Conservation (phyloP, 1,140 invertebrate species). For the Rhopalosiphum maidis region DNA sequence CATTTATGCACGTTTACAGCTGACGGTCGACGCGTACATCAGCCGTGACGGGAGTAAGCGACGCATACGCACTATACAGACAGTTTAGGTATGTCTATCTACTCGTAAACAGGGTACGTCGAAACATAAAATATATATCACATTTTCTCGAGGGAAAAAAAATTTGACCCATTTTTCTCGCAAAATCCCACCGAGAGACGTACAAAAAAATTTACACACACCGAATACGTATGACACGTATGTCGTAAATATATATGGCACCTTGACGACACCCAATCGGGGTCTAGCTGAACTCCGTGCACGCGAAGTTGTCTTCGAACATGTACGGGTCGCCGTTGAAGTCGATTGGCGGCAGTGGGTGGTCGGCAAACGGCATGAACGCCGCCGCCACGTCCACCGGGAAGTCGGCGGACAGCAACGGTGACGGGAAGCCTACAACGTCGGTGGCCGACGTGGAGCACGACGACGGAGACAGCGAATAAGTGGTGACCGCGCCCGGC, state of each 20-base stretch:
- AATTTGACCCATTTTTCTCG: neutral
- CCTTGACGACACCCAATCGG: neutral
- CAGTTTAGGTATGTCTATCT: neutral
- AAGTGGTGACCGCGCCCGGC: neutral
- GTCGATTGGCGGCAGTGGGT: conserved; percentile 42
- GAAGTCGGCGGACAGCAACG: conserved; percentile 40
- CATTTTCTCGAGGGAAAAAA: neutral
- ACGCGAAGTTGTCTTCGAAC: conserved; percentile 52
- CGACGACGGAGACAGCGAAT: conserved; percentile 44
- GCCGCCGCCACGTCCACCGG: conserved; percentile 35
- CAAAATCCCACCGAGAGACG: neutral
- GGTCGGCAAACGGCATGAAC: conserved; percentile 54
- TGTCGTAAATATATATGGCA: neutral
- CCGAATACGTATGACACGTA: neutral
- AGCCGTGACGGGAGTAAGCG: neutral
- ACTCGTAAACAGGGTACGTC: neutral
- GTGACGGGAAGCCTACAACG: conserved; percentile 17
- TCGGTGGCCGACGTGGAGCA: conserved; percentile 49
- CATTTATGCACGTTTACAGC: neutral
- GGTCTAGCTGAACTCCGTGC: conserved; percentile 44
- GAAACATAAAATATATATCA: neutral
- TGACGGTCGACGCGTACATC: neutral
- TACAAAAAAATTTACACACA: neutral
- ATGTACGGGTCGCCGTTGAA: conserved; percentile 55
- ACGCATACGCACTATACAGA: neutral